Evolutionary conservation across 2,888 invertebrate genomes (phyloP), one percentile per base, ranked within the genome.

Genomic region (Cybosia mesomella): DNA sequence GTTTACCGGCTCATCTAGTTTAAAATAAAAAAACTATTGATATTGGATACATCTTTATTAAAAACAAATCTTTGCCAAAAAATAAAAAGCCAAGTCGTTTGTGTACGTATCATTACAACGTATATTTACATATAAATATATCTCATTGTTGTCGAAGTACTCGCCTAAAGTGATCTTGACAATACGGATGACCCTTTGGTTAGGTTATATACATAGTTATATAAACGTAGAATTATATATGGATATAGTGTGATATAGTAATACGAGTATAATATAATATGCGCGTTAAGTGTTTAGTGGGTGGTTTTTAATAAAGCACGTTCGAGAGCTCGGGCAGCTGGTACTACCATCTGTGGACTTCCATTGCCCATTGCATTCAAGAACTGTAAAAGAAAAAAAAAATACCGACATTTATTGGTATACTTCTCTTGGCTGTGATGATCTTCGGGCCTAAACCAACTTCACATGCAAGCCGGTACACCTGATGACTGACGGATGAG

Each of bases 31-130:
- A n/a, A 34, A 21, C 21, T 61, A 64, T 59, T 24, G 55, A 60
- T 67, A 24, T 73, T 82, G 90, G 90, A 92, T 91, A 92, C 92
- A 92, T 91, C 91, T 92, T 92, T 92, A 91, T 90, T 92, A 60
- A 80, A 85, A 75, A 62, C 54, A 64, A 70, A 62, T 59, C 80
- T 28, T 79, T 76, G 77, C 69, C 81, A 80, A 84, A 70, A 84
- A 89, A 90, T 88, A 81, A 90, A 91, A 91, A 90, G 90, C 91
- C 91, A 79, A 34, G 85, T 89, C 89, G 80, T 87, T 68, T 72
- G 65, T 80, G 78, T 87, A n/a, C 83, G 81, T 66, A 69, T 81
- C n/a, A 83, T 86, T 89, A 81, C 64, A 90, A 89, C 83, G 80
- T 92, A 90, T 92, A 92, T 91, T 90, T 89, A 77, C 69, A 83